Evolutionary conservation across 2,113 vertebrate genomes (phyloP).

Genomic region (Mormyrus lacerda): DNA sequence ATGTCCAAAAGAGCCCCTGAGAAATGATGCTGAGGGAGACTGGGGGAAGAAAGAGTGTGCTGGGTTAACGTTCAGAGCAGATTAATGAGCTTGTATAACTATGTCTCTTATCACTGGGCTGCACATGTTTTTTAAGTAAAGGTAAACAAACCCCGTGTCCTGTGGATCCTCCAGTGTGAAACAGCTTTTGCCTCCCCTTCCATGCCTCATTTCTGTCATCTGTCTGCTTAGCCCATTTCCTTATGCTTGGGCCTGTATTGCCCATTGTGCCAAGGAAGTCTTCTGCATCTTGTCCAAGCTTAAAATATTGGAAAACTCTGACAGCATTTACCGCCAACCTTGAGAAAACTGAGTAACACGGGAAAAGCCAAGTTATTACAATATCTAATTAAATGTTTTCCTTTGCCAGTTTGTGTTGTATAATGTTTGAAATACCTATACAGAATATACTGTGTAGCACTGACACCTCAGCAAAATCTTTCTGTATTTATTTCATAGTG

Average conservation of each 20-base stretch:
- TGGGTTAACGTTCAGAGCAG: conserved; percentile 39
- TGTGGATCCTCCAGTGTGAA: conserved; percentile 10
- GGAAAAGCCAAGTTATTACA: not conserved
- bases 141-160: conserved; percentile 21
- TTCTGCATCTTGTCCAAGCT: not conserved
- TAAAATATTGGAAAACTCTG: conserved; percentile 8
- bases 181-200: conserved; percentile 20
- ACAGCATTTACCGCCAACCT: not conserved
- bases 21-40: not conserved
- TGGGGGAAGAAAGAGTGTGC: conserved; percentile 20
- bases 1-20: not conserved
- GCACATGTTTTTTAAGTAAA: conserved; percentile 42
- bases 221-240: conserved; percentile 11
- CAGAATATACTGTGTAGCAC: not conserved
- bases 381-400: not conserved
- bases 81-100: conserved; percentile 42
- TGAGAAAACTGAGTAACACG: not conserved
- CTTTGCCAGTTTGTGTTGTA: not conserved
- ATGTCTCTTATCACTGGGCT: conserved; percentile 38
- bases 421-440: not conserved
- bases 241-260: not conserved
- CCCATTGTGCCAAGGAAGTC: conserved; percentile 9
- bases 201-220: conserved; percentile 15
- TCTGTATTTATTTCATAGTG: not conserved
- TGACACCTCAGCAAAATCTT: not conserved